Base-by-base conservation (phyloP, 2,113 vertebrate species). In the Oceanites oceanicus region DNA sequence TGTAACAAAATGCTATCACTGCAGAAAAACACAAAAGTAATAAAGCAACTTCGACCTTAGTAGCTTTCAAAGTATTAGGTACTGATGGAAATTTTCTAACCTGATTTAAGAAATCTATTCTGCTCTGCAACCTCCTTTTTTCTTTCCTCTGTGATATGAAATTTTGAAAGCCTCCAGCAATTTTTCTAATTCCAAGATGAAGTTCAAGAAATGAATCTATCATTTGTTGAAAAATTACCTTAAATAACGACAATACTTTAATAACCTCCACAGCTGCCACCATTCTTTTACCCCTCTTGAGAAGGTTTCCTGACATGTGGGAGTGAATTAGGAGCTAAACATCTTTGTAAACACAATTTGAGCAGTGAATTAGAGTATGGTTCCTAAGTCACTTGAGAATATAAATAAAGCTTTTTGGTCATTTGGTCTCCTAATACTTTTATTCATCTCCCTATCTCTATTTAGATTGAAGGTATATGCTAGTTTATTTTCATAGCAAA, bases 41-140 rank as follows among this genome's bases (percentile, higher is more conserved):
- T 94, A 96, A 86, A 94, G 76, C 84, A 91, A 78, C 79, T 96
- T 84, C 0, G 2, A 91, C 68, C 45, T 78, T 67, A 59, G 86
- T 15, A 67, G 72, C 61, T 95, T 95, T 94, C 47, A 59, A 90
- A 80, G 32, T 67, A 42, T 77, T 62, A 42, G 38, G 44, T 47
- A 50, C 59, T 40, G 68, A 77, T 84, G 52, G 76, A 96, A 96
- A 92, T 77, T 87, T 96, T 92, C 56, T 89, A 94, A 91, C 45
- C n/a, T 81, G 50, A 86, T 92, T 92, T 95, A 86, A 94, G 52
- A 91, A 77, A 84, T 63, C 55, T 84, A 40, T 92, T 83, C 82
- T 86, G 55, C 36, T 94, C 30, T 83, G 20, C 62, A 94, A 50
- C 11, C 5, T 81, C 22, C 26, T 63, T 49, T 44, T 52, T 49